These are phyloP conservation scores for Polydrusus tereticollis DNA, from an alignment of 2,888 invertebrate species.

Conservation along the genomic window DNA sequence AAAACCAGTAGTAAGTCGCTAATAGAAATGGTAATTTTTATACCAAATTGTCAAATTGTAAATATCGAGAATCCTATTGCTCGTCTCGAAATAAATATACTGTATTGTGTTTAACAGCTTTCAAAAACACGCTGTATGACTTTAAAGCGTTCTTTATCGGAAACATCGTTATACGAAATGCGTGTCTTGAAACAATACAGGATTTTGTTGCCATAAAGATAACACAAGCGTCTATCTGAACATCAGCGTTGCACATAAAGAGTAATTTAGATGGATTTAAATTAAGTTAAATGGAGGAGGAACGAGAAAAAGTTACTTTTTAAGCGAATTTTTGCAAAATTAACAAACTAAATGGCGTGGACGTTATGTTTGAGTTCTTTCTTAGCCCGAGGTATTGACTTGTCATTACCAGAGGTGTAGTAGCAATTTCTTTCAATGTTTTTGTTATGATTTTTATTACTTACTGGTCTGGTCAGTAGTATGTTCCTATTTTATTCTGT, in stretches of 20 bases:
- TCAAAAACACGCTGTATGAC: not conserved
- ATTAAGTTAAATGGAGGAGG: constrained; percentile 60
- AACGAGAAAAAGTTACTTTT: constrained; percentile 57
- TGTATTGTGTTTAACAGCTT: not conserved
- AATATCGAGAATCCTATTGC: too few relatives aligned
- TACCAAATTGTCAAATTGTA: too few relatives aligned
- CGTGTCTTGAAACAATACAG: constrained; percentile 56
- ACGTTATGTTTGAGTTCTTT: constrained; percentile 36
- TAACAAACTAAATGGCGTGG: constrained; percentile 62
- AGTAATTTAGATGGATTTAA: constrained; percentile 57
- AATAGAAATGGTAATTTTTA: too few relatives aligned
- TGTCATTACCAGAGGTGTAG: not conserved
- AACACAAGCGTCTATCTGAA: constrained; percentile 56
- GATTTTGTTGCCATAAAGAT: constrained; percentile 56
- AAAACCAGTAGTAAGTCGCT: too few relatives aligned
- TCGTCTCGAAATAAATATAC: too few relatives aligned
- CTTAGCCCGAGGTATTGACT: not conserved
- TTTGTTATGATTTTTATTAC: too few relatives aligned
- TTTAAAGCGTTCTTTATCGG: too few relatives aligned
- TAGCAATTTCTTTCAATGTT: not conserved
- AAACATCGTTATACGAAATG: constrained; percentile 19
- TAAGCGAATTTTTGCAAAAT: constrained; percentile 51
- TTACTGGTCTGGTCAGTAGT: too few relatives aligned
- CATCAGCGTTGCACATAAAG: constrained; percentile 60
- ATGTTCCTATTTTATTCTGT: too few relatives aligned